Evolutionary conservation across 2,797 vertebrate species (phyloP).

Genomic region (Tokudaia tokunoshimensis): DNA sequence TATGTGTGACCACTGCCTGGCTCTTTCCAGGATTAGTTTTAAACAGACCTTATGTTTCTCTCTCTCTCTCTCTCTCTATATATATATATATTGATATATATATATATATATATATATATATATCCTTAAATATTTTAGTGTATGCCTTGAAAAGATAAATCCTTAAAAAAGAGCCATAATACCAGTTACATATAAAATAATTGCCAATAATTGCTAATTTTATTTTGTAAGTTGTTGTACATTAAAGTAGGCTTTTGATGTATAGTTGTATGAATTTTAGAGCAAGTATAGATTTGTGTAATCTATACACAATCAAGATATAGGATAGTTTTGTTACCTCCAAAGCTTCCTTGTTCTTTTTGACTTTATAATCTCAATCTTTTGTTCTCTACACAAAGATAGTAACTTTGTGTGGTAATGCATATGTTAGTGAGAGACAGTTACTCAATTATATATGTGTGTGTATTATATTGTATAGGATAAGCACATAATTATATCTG

Average conservation of each 20-base stretch:
- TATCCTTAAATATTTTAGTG: background rate
- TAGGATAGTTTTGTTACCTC: background rate
- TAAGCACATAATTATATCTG: background rate
- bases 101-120: no score
- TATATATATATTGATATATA: no score
- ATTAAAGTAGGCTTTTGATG: background rate
- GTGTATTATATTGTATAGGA: background rate
- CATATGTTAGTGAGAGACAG: background rate
- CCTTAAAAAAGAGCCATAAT: background rate
- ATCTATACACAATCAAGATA: background rate
- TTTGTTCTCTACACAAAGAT: background rate
- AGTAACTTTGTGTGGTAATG: background rate
- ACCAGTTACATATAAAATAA: background rate
- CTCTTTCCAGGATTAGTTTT: background rate
- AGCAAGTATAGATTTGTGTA: background rate
- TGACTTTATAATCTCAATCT: background rate
- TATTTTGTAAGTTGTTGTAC: background rate
- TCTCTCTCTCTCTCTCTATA: no score
- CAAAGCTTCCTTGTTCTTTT: background rate
- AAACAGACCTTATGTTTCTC: background rate
- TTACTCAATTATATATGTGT: background rate
- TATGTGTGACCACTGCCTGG: no score
- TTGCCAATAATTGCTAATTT: background rate
- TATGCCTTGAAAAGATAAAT: background rate
- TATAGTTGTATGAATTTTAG: conserved; percentile 14